Evolutionary conservation across 2,797 vertebrate genomes (phyloP), one percentile per base, ranked within the genome.

Genomic region (Sebastes hubbsi): DNA sequence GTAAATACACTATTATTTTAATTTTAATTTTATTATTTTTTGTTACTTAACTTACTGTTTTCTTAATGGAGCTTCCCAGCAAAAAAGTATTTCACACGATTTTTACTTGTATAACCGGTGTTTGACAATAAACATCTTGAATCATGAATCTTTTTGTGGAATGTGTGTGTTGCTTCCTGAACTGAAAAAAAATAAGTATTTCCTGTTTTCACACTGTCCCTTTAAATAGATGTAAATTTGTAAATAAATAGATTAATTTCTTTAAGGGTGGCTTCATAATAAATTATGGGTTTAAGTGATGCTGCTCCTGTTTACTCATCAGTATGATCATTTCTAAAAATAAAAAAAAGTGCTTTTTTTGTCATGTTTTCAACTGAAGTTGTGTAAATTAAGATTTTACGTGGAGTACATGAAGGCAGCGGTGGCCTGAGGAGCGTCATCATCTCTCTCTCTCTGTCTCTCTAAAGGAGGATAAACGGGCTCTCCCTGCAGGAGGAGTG

Each of bases 401-500:
- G 59, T 56, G 46, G 4, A 3, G 64, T 71, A 58, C 81, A 2
- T 85, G 75, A 87, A 29, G 3, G 75, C 85, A 85, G 24, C 83
- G 34, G 32, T 49, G 70, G 12, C 73, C 24, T 16, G 58, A 65
- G 12, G 72, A 59, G 42, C 68, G 36, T 61, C 72, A 22, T 46
- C 66, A 30, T 13, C n/a, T 30, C 24, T 46, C 22, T 46, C 42
- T 46, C 34, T 60, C 4, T 25, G 34, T 22, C 34, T 25, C 12
- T 27, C 11, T 11, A 34, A 49, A 54, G 27, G 27, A 56, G 16
- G 20, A 29, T 27, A 10, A 78, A 49, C 0, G 74, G 32, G 82
- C 87, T 32, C 91, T 8, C 84, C 72, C 92, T 92, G 66, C 63
- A 88, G 92, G 91, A 79, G 49, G 25, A 81, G 9, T 0, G 32